Conservation (phyloP, 2,797 vertebrate genomes). For the Siniperca obscura region DNA sequence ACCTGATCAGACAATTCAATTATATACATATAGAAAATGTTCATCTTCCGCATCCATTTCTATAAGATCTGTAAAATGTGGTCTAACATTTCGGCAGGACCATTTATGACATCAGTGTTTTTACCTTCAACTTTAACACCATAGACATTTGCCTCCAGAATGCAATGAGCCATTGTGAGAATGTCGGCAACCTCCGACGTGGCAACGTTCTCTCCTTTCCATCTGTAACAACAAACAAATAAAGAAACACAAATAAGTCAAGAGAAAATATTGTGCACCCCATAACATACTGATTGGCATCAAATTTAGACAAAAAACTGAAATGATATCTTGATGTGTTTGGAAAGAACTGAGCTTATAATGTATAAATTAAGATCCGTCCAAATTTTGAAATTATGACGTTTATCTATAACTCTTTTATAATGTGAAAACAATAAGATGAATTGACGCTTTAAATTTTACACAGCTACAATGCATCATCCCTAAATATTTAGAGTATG, state of each 20-base stretch:
- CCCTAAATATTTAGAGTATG: neutral
- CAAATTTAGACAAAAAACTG: neutral
- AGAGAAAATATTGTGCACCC: neutral
- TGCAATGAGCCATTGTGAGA: slow-evolving; percentile 81
- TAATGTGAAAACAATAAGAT: neutral
- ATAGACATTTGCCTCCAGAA: slow-evolving; percentile 91
- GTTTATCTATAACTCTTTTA: neutral
- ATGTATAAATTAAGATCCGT: neutral
- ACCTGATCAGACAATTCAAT: slow-evolving; percentile 74
- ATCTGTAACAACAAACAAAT: slow-evolving; percentile 76
- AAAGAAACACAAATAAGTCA: neutral
- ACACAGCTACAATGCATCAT: no score
- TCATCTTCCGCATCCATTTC: neutral
- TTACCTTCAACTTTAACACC: slow-evolving; percentile 92
- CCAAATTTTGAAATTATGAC: neutral
- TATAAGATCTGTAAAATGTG: neutral
- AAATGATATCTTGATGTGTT: neutral
- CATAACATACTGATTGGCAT: neutral
- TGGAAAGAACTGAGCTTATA: neutral
- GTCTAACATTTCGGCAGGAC: neutral
- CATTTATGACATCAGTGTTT: neutral
- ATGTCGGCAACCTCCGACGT: slow-evolving; percentile 91
- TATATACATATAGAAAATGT: neutral
- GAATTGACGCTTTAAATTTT: neutral
- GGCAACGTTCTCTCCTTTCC: slow-evolving; percentile 97